A percentile compares a stretch with the other conserved stretches of the same genome.
These are phyloP conservation scores for Carapus acus DNA, from an alignment of 2,797 vertebrate species.

Conservation along the genomic window DNA sequence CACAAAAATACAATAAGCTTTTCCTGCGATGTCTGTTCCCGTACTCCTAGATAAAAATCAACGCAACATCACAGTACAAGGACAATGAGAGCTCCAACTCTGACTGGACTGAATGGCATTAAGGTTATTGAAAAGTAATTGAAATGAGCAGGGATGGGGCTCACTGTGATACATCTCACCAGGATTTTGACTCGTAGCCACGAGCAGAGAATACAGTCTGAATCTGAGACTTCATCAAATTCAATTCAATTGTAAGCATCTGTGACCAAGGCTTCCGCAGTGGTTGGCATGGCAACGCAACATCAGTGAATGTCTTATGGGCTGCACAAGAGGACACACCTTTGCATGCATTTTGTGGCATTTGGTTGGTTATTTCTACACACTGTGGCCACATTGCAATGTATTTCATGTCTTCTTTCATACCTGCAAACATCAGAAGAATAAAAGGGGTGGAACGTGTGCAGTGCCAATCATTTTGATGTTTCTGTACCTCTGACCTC, in stretches of 20 bases:
- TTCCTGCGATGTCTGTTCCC: slow-evolving; percentile 4
- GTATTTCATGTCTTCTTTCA: too few relatives aligned
- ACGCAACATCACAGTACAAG: slow-evolving; percentile 25
- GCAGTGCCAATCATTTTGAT: slow-evolving; percentile 9
- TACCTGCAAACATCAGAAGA: too few relatives aligned
- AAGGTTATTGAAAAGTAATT: slow-evolving; percentile 1
- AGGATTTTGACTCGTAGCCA: slow-evolving; percentile 4
- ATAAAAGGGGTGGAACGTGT: too few relatives aligned
- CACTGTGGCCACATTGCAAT: too few relatives aligned
- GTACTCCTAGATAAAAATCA: slow-evolving; percentile 6
- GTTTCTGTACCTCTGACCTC: slow-evolving; percentile 4
- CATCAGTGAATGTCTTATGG: slow-evolving; percentile 7
- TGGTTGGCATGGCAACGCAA: slow-evolving; percentile 29
- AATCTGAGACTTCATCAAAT: slow-evolving; percentile 6
- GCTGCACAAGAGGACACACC: too few relatives aligned
- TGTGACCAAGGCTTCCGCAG: slow-evolving; percentile 8
- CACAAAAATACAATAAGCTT: slow-evolving; percentile 39
- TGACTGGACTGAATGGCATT: slow-evolving; percentile 1
- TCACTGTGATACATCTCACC: too few relatives aligned
- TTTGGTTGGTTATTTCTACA: too few relatives aligned
- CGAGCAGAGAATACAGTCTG: neutral
- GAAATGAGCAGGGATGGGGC: slow-evolving; percentile 5
- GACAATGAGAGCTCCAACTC: slow-evolving; percentile 6
- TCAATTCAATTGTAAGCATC: slow-evolving; percentile 13
- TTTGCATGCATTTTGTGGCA: too few relatives aligned